Evolutionary conservation across 2,113 vertebrate genomes (phyloP).

Genomic region (Vombatus ursinus): DNA sequence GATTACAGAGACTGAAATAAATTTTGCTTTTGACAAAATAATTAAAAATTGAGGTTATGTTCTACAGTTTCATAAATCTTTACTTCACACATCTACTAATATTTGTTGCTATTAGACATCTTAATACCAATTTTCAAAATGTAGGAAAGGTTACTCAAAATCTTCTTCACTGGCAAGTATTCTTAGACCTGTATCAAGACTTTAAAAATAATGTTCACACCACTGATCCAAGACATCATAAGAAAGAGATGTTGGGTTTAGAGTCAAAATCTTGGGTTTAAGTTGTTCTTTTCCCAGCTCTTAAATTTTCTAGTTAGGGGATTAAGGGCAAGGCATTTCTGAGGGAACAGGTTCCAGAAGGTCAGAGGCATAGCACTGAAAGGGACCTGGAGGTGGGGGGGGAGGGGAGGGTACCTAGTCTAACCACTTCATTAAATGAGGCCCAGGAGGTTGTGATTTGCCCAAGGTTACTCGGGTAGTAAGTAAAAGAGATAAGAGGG

Average conservation of each 20-base stretch:
- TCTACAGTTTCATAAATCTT: not conserved
- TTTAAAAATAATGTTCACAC: not conserved
- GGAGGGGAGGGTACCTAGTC: too few species aligned
- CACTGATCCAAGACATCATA: too few species aligned
- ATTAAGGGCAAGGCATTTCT: not conserved
- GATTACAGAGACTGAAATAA: not conserved
- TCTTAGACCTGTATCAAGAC: not conserved
- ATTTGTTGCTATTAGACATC: not conserved
- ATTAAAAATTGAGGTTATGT: slow-evolving; percentile 25
- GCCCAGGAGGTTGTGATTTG: not conserved
- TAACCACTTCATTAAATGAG: not conserved
- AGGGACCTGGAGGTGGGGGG: too few species aligned
- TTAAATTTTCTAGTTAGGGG: not conserved
- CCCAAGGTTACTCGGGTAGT: not conserved
- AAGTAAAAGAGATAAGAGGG: not conserved
- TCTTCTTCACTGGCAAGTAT: not conserved
- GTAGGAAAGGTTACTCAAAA: slow-evolving; percentile 3
- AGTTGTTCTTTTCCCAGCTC: not conserved
- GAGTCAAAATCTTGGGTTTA: not conserved
- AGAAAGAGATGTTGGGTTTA: not conserved
- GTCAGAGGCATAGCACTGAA: not conserved
- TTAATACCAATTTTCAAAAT: slow-evolving; percentile 33
- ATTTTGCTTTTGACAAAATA: not conserved
- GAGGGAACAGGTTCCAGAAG: not conserved
- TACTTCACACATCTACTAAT: not conserved